A percentile compares a stretch with the other conserved stretches of the same genome.
phyloP scores from a whole-genome alignment of 2,888 invertebrate species.

The Falcaria lacertinaria region DNA sequence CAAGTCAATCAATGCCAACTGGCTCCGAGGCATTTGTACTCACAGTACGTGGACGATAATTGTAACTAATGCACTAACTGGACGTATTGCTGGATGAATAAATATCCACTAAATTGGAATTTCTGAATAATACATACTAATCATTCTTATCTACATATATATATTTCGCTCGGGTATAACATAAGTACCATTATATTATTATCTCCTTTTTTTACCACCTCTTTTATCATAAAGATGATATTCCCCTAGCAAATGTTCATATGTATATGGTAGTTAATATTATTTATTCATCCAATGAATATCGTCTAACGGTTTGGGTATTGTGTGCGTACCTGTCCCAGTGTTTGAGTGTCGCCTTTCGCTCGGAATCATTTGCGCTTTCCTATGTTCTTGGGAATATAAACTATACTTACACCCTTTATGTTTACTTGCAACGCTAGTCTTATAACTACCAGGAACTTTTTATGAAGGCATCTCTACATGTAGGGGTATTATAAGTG shows the following conservation, averaged over 20 bases:
- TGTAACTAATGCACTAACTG: slow-evolving; percentile 50
- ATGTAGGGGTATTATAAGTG: slow-evolving; percentile 14
- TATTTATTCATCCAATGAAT: slow-evolving; percentile 42
- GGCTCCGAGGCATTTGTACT: slow-evolving; percentile 66
- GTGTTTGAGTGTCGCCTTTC: slow-evolving; percentile 52
- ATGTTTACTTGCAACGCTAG: background rate
- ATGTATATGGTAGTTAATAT: background rate
- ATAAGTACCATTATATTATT: too few species aligned
- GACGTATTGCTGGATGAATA: slow-evolving; percentile 22
- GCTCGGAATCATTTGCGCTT: slow-evolving; percentile 60
- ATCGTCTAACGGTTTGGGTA: slow-evolving; percentile 52
- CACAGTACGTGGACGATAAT: slow-evolving; percentile 64
- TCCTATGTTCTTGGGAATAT: slow-evolving; percentile 6
- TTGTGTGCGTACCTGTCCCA: slow-evolving; percentile 51
- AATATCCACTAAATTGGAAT: slow-evolving; percentile 15
- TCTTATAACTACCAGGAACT: background rate
- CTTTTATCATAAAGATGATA: too few species aligned
- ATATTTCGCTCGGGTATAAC: too few species aligned
- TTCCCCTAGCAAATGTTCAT: too few species aligned
- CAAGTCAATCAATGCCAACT: slow-evolving; percentile 51
- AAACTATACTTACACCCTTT: too few species aligned
- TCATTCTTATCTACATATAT: too few species aligned
- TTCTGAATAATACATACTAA: background rate
- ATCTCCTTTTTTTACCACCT: too few species aligned
- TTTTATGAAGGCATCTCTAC: background rate